Percentiles rank a stretch among this genome's conserved stretches.
phyloP scores from a whole-genome alignment of 2,888 invertebrate genomes.

The Pterostichus madidus region DNA sequence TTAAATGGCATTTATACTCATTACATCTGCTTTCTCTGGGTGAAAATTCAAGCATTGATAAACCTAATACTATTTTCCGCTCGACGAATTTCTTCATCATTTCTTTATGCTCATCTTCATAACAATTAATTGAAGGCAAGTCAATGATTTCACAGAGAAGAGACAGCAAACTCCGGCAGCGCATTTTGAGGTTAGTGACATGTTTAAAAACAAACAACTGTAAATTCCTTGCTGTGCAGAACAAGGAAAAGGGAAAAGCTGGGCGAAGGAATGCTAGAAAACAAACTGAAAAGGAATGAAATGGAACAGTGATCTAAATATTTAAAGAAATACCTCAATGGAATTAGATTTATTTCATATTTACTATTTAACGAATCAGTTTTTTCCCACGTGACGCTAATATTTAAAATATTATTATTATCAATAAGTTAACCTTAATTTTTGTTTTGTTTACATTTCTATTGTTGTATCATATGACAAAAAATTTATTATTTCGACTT shows the following conservation, averaged over 20 bases:
- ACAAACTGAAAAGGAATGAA: background rate
- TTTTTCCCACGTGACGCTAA: too few relatives aligned
- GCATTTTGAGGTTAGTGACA: background rate
- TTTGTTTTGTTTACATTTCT: too few relatives aligned
- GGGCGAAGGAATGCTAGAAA: background rate
- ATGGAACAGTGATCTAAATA: background rate
- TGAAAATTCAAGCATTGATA: conserved; percentile 9
- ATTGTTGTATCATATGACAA: too few relatives aligned
- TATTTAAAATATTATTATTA: too few relatives aligned
- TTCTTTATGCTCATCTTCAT: conserved; percentile 1
- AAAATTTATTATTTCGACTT: too few relatives aligned
- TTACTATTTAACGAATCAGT: too few relatives aligned
- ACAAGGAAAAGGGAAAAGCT: background rate
- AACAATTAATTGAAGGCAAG: background rate
- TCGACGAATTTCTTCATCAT: conserved; percentile 18
- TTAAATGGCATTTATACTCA: conserved; percentile 3
- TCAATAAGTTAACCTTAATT: too few relatives aligned
- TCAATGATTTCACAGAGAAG: conserved; percentile 1
- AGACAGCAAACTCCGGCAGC: background rate
- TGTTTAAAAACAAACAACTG: conserved; percentile 19
- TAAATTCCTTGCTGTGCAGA: background rate
- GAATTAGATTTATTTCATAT: too few relatives aligned
- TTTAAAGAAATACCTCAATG: too few relatives aligned
- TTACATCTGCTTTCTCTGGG: conserved; percentile 7
- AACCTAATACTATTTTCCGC: conserved; percentile 15